Evolutionary conservation across 2,797 vertebrate species (phyloP), one percentile per base, ranked within the genome.

Genomic region (Vultur gryphus): DNA sequence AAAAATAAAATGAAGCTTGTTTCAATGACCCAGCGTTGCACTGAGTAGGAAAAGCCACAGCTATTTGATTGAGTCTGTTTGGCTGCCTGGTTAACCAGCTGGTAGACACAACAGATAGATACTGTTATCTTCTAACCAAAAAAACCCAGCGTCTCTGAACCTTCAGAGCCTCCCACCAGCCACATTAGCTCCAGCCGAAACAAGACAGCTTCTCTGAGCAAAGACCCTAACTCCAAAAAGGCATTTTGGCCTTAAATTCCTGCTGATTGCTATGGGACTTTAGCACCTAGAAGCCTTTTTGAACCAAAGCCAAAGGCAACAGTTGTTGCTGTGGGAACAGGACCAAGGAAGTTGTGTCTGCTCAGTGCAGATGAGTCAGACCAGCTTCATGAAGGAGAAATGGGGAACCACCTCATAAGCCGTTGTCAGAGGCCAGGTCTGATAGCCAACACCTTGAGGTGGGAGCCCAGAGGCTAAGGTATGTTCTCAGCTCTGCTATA

Each of bases 81-180:
- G 84, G 90, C 83, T 92, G 91, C 92, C 79, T 85, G 78, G 62
- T 39, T 37, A 91, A 77, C 52, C 94, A 96, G 84, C 75, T 83
- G 69, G 89, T 83, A 97, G 91, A 69, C 92, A 93, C 52, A 87
- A 85, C 55, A 93, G 75, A 49, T 1, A 66, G n/a, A 89, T 8
- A 23, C n/a, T 83, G 75, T 80, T 64, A 59, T 85, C 78, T 91
- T 55, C 19, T 16, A 66, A 73, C 87, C 73, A 43, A 67, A 89
- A 89, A 75, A 31, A 4, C 5, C 16, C 31, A 3, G 16, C 0
- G 1, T 20, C 54, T 85, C 5, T 3, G 67, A 90, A 23, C 23
- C 31, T 83, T 55, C 52, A 11, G 84, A 87, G 64, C 87, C 41
- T 96, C 75, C 59, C 75, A 66, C 37, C 48, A 13, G 71, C 3